A percentile compares a stretch with the other conserved stretches of the same genome.
These are phyloP conservation scores for Nezara viridula DNA, from an alignment of 2,888 invertebrate species.

Conservation along the genomic window DNA sequence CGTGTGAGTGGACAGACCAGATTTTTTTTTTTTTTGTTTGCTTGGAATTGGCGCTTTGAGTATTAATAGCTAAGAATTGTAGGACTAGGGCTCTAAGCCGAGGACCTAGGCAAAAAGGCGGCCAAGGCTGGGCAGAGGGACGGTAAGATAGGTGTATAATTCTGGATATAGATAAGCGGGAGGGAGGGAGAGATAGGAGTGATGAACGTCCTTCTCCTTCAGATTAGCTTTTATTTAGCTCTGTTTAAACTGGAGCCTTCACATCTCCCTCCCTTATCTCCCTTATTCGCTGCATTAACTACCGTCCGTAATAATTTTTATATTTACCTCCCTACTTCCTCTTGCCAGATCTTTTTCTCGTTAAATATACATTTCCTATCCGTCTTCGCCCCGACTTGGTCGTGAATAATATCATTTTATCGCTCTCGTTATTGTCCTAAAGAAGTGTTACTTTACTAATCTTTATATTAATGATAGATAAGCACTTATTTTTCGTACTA, in stretches of 20 bases:
- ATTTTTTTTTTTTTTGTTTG: not conserved
- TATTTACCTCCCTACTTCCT: conserved; percentile 50
- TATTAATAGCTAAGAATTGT: not conserved
- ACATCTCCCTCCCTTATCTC: conserved; percentile 31
- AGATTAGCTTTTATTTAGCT: conserved; percentile 57
- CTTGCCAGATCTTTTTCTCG: conserved; percentile 49
- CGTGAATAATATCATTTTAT: conserved; percentile 7
- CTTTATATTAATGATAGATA: too few relatives aligned
- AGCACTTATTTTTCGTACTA: too few relatives aligned
- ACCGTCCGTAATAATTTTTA: conserved; percentile 56
- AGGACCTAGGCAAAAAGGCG: not conserved
- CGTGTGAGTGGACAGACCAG: too few relatives aligned
- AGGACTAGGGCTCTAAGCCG: not conserved
- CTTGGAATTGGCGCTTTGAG: not conserved
- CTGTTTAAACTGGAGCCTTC: conserved; percentile 51
- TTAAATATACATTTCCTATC: conserved; percentile 49
- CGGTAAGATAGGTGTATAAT: conserved; percentile 49
- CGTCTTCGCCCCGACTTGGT: not conserved
- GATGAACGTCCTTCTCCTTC: conserved; percentile 47
- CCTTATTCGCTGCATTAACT: conserved; percentile 55
- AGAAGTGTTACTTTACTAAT: not conserved
- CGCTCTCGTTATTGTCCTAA: not conserved
- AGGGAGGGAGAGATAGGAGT: not conserved
- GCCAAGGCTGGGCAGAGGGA: conserved; percentile 21
- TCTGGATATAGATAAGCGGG: not conserved